phyloP scores from a whole-genome alignment of 2,888 invertebrate genomes.

The Volucella bombylans region DNA sequence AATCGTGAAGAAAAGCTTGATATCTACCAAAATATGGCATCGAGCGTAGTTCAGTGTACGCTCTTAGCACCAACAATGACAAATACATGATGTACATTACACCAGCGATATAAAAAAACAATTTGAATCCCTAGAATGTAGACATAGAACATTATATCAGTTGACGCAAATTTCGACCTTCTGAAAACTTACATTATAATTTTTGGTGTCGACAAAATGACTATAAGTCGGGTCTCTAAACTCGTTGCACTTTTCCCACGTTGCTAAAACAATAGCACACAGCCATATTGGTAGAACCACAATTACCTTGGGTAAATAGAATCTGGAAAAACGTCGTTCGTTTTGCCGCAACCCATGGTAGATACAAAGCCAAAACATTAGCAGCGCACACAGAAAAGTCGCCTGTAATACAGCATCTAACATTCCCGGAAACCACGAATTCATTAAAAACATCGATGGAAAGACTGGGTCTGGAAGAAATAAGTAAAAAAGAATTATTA shows the following conservation, averaged over 20 bases:
- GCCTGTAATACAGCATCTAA: constrained; percentile 95
- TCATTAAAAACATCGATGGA: constrained; percentile 93
- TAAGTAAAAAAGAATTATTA: neutral
- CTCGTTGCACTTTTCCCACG: constrained; percentile 95
- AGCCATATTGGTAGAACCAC: constrained; percentile 94
- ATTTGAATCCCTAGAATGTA: constrained; percentile 90
- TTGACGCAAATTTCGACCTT: neutral
- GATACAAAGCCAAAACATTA: constrained; percentile 97
- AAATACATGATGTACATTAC: constrained; percentile 93
- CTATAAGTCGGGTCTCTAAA: constrained; percentile 95
- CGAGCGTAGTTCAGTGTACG: constrained; percentile 95
- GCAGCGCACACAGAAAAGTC: constrained; percentile 92
- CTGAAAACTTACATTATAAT: constrained; percentile 88
- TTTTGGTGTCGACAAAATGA: constrained; percentile 91
- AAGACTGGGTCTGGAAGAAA: constrained; percentile 92
- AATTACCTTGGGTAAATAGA: constrained; percentile 94
- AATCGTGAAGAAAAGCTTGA: neutral
- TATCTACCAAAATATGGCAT: constrained; percentile 98
- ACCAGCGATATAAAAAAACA: constrained; percentile 93
- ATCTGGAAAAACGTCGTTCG: constrained; percentile 91
- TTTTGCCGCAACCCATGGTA: constrained; percentile 98
- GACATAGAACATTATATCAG: neutral
- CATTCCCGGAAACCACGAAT: constrained; percentile 96
- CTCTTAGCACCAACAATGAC: constrained; percentile 90
- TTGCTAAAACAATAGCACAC: constrained; percentile 91